phyloP scores from a whole-genome alignment of 2,888 invertebrate genomes.

The Lottia gigantea region DNA sequence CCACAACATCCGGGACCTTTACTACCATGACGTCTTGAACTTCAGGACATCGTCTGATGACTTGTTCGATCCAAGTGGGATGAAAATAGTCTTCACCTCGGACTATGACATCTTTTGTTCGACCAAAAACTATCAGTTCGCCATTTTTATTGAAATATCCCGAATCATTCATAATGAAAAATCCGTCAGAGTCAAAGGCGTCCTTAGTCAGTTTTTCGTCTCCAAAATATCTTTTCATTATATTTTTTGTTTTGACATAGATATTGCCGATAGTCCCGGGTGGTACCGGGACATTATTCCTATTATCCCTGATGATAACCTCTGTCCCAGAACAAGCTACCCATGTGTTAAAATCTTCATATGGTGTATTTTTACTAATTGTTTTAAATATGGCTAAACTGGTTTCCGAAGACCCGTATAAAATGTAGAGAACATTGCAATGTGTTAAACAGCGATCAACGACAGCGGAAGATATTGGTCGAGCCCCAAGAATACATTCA shows the following conservation, averaged over 20 bases:
- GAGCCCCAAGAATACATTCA: not conserved
- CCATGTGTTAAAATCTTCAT: conserved; percentile 21
- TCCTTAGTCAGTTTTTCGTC: not conserved
- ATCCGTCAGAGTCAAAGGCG: not conserved
- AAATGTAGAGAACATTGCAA: not conserved
- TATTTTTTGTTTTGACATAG: not conserved
- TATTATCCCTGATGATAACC: conserved; percentile 23
- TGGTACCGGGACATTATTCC: conserved; percentile 10
- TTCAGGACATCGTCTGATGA: conserved; percentile 12
- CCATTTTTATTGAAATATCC: conserved; percentile 1
- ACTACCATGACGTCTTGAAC: conserved; percentile 11
- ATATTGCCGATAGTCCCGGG: conserved; percentile 5
- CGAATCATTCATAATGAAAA: conserved; percentile 8
- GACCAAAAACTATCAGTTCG: conserved; percentile 4
- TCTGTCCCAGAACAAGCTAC: conserved; percentile 14
- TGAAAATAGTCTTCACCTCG: conserved; percentile 17
- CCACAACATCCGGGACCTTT: conserved; percentile 11
- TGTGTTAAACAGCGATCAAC: not conserved
- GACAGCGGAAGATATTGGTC: not conserved
- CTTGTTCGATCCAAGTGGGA: conserved; percentile 23
- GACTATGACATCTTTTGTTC: conserved; percentile 18
- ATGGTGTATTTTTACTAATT: conserved; percentile 15
- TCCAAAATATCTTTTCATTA: not conserved
- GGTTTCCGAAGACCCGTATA: not conserved
- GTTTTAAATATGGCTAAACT: not conserved